A percentile compares a stretch with the other conserved stretches of the same genome.
phyloP scores from a whole-genome alignment of 2,797 vertebrate species.

The Acomys russatus region DNA sequence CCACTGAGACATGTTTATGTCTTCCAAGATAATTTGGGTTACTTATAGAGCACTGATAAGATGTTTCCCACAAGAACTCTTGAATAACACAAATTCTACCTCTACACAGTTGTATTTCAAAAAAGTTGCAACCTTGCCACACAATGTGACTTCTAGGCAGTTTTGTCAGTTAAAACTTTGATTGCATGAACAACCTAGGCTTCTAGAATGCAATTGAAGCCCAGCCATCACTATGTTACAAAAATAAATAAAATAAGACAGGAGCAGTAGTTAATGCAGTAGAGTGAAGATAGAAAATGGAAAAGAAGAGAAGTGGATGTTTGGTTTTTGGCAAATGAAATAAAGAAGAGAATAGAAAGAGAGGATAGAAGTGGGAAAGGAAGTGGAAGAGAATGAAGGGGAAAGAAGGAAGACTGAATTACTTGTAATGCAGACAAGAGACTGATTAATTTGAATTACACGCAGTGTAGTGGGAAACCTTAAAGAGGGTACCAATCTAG shows the following conservation, averaged over 20 bases:
- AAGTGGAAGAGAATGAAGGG: too few species aligned
- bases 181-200: background rate
- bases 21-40: background rate
- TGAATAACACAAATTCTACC: background rate
- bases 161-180: background rate
- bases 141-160: too few species aligned
- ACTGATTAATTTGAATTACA: too few species aligned
- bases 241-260: conserved; percentile 13
- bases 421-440: too few species aligned
- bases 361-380: background rate
- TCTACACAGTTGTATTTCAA: background rate
- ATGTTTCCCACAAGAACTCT: background rate
- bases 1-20: background rate
- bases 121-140: too few species aligned
- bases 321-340: background rate
- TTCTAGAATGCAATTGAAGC: background rate
- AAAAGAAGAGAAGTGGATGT: background rate
- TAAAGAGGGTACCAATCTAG: too few species aligned
- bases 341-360: too few species aligned
- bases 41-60: background rate
- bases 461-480: too few species aligned
- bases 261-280: background rate
- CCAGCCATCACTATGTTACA: background rate
- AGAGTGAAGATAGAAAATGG: background rate
- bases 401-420: too few species aligned